Percentiles rank a stretch among this genome's conserved stretches.
Conservation (phyloP, 1,140 invertebrate species). For the Drosophila repleta region DNA sequence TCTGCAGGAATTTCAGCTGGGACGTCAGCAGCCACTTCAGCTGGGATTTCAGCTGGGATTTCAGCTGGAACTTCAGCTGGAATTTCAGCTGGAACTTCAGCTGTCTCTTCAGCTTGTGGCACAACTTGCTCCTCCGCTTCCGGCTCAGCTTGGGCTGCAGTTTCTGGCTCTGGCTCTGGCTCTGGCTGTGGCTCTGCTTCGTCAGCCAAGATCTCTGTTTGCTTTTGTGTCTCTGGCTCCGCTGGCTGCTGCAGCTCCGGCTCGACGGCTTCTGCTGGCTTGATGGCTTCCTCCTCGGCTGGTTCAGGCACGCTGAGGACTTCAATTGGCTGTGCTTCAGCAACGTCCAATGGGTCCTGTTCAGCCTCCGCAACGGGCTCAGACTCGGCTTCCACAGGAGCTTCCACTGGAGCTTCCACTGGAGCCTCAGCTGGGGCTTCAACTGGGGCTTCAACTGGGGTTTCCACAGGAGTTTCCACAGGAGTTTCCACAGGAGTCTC, state of each 20-base stretch:
- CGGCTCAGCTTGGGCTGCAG: not conserved
- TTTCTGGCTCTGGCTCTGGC: not conserved
- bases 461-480: not conserved
- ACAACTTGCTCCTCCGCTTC: not conserved
- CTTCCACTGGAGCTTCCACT: not conserved
- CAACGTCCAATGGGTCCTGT: constrained; percentile 16
- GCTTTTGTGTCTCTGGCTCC: not conserved
- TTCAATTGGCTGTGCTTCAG: constrained; percentile 19
- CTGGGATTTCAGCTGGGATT: not conserved
- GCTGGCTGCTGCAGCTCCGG: constrained; percentile 1
- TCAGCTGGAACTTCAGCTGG: not conserved
- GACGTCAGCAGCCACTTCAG: not conserved
- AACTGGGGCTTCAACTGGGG: constrained; percentile 2
- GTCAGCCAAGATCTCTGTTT: constrained; percentile 2
- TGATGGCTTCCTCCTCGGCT: not conserved
- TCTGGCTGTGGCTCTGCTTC: not conserved
- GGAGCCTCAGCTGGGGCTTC: not conserved
- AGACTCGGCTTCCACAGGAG: constrained; percentile 5
- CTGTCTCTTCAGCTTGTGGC: not conserved
- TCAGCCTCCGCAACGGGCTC: constrained; percentile 6
- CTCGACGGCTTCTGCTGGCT: not conserved
- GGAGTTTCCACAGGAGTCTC: constrained; percentile 9
- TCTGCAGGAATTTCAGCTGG: not conserved
- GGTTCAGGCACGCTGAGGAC: not conserved
- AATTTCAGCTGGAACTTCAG: not conserved